Evolutionary conservation across 2,113 vertebrate genomes (phyloP).

Genomic region (Otus sunia): DNA sequence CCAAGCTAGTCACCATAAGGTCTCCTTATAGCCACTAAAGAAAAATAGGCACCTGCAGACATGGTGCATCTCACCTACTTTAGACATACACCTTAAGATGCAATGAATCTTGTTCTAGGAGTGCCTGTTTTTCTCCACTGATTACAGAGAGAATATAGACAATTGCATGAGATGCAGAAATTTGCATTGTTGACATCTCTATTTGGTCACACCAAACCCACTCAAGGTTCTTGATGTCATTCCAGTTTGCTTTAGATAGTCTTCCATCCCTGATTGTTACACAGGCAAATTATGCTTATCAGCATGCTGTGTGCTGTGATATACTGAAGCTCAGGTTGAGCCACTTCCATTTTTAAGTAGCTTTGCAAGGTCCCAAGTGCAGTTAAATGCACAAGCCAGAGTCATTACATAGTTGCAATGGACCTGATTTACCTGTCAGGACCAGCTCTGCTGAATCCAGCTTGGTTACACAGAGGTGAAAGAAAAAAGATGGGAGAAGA

Average conservation of each 20-base stretch:
- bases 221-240: background rate
- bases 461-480: background rate
- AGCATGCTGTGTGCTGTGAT: background rate
- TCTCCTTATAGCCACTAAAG: background rate
- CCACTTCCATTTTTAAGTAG: conserved; percentile 16
- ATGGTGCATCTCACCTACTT: background rate
- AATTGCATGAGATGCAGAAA: background rate
- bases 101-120: background rate
- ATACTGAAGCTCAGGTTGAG: background rate
- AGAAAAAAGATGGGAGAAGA: background rate
- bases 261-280: background rate
- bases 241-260: background rate
- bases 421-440: conserved; percentile 30
- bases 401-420: background rate
- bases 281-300: conserved; percentile 25
- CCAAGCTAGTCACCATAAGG: background rate
- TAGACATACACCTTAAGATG: background rate
- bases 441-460: conserved; percentile 16
- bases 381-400: background rate
- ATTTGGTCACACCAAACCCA: background rate
- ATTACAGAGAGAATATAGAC: background rate
- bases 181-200: background rate
- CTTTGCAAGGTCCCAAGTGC: background rate
- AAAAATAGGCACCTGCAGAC: background rate
- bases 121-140: background rate